Conservation (phyloP, 2,888 invertebrate genomes). For the Sinodicranocentrus sp. region DNA sequence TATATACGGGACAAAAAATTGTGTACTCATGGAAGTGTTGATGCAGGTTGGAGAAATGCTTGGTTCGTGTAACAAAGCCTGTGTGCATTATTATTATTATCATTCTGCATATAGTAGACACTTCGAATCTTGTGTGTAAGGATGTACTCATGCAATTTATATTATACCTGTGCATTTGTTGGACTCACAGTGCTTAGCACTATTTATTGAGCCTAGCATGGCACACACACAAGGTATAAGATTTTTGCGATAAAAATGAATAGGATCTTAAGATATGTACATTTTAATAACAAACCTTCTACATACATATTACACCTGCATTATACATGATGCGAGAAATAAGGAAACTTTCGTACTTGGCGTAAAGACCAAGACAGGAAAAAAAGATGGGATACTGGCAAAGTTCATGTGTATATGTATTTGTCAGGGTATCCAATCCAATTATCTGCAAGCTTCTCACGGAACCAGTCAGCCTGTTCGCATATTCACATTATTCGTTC, state of each 20-base stretch:
- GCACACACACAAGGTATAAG: too few relatives aligned
- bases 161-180: too few relatives aligned
- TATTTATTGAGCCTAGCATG: too few relatives aligned
- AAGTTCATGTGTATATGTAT: neutral
- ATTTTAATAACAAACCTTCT: neutral
- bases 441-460: conserved; percentile 64
- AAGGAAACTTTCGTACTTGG: conserved; percentile 19
- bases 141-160: too few relatives aligned
- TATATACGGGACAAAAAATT: conserved; percentile 47
- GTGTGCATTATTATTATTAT: too few relatives aligned
- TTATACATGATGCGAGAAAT: neutral
- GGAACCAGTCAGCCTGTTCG: conserved; percentile 62
- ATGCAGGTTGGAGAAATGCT: conserved; percentile 59
- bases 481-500: conserved; percentile 54
- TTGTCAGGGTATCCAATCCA: conserved; percentile 8
- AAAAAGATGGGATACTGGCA: neutral
- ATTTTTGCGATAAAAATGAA: conserved; percentile 1
- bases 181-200: too few relatives aligned
- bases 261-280: conserved; percentile 5
- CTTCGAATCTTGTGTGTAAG: too few relatives aligned
- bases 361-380: neutral
- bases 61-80: conserved; percentile 48
- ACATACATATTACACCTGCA: conserved; percentile 2
- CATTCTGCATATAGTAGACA: too few relatives aligned
- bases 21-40: conserved; percentile 41